Percentiles rank a stretch among this genome's conserved stretches.
Conservation (phyloP, 2,797 vertebrate species). For the Pseudotriccus pelzelni region DNA sequence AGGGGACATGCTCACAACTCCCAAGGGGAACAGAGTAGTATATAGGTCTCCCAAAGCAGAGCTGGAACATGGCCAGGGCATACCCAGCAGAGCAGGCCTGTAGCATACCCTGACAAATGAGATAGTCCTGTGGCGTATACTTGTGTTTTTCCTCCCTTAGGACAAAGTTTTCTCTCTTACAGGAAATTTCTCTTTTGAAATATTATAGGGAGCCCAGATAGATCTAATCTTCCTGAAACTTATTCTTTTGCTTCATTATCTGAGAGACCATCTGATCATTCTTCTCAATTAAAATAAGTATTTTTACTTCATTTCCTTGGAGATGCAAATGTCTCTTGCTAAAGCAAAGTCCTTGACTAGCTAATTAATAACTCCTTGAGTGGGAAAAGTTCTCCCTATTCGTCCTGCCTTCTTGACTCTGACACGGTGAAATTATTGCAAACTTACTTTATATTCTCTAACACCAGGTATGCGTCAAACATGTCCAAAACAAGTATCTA, state of each 20-base stretch:
- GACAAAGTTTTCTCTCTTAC: background rate
- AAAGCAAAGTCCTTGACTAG: slow-evolving; percentile 19
- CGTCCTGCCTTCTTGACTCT: background rate
- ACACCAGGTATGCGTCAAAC: background rate
- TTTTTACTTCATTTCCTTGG: slow-evolving; percentile 42
- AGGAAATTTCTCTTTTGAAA: background rate
- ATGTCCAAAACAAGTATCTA: background rate
- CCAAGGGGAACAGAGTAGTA: background rate
- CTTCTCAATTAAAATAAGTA: slow-evolving; percentile 42
- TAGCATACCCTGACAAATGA: background rate
- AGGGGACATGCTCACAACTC: background rate
- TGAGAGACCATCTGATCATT: slow-evolving; percentile 24
- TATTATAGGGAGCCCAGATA: background rate
- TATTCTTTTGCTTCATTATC: slow-evolving; percentile 16
- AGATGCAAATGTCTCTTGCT: slow-evolving; percentile 29
- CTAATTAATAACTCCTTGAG: slow-evolving; percentile 16
- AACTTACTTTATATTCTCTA: background rate
- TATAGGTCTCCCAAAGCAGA: background rate
- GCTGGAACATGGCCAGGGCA: background rate
- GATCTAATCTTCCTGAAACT: background rate
- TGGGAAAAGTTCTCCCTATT: background rate
- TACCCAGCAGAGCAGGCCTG: background rate
- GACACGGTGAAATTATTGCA: background rate
- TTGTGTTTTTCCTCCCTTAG: background rate
- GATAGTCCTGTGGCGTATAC: background rate